A percentile compares a stretch with the other conserved stretches of the same genome.
Conservation (phyloP, 1,140 invertebrate genomes). For the Lucilia cuprina region DNA sequence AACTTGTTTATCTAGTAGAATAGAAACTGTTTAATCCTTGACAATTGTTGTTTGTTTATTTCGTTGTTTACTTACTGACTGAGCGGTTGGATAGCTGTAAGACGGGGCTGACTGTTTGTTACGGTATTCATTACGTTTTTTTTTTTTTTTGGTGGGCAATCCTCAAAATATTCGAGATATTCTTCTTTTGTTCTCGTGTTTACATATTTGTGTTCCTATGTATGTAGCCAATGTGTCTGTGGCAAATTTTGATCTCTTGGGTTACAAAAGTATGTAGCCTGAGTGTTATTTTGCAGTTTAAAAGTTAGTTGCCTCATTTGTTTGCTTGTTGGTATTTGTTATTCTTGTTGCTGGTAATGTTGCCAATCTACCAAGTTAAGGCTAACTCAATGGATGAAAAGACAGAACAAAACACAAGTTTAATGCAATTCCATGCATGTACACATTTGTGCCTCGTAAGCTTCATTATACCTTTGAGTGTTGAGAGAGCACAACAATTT, state of each 20-base stretch:
- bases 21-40: slow-evolving; percentile 26
- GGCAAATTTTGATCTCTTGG: not conserved
- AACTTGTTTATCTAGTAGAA: slow-evolving; percentile 16
- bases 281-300: not conserved
- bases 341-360: not conserved
- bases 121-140: not conserved
- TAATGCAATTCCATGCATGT: slow-evolving; percentile 29
- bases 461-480: slow-evolving; percentile 28
- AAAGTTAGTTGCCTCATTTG: slow-evolving; percentile 11
- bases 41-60: not conserved
- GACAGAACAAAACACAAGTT: not conserved
- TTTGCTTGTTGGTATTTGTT: not conserved
- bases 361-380: not conserved
- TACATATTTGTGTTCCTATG: not conserved
- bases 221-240: not conserved
- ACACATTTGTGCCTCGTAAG: slow-evolving; percentile 28
- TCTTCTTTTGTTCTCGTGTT: not conserved
- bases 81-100: no score
- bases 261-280: not conserved
- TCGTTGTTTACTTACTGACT: not conserved
- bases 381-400: not conserved
- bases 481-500: not conserved
- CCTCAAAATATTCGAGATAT: not conserved
- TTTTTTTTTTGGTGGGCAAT: not conserved
- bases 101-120: not conserved